phyloP scores from a whole-genome alignment of 1,140 invertebrate species.

The Armadillidium nasatum region DNA sequence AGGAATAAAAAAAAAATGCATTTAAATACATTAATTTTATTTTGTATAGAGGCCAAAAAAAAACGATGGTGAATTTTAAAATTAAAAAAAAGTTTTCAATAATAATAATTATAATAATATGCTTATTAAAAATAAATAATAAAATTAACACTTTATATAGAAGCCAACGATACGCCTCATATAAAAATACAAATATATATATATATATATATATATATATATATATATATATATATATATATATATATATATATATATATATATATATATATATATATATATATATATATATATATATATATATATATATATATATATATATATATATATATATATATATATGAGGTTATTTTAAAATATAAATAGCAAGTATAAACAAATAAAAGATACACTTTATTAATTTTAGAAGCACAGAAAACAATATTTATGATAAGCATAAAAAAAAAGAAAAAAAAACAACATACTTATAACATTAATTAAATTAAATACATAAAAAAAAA shows the following conservation, averaged over 20 bases:
- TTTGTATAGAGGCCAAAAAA: slow-evolving; percentile 3
- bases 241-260: too few species aligned
- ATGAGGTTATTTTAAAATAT: not conserved
- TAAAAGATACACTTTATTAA: not conserved
- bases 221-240: too few species aligned
- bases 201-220: too few species aligned
- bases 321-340: not conserved
- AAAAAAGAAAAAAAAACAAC: not conserved
- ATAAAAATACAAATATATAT: too few species aligned
- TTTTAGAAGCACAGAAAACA: not conserved
- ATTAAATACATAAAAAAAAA: not conserved
- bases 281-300: too few species aligned
- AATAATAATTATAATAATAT: not conserved
- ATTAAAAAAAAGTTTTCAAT: not conserved
- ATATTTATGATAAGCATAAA: slow-evolving; percentile 4
- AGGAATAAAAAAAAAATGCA: not conserved
- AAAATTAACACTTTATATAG: too few species aligned
- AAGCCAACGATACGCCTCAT: too few species aligned
- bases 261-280: too few species aligned
- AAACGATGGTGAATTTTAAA: not conserved
- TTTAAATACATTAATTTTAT: slow-evolving; percentile 5
- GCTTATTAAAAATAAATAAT: not conserved
- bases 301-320: not conserved
- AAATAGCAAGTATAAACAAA: slow-evolving; percentile 8
- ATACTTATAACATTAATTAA: not conserved